These are phyloP conservation scores for Drosophila anomelani DNA, from an alignment of 2,888 invertebrate species.

Conservation along the genomic window DNA sequence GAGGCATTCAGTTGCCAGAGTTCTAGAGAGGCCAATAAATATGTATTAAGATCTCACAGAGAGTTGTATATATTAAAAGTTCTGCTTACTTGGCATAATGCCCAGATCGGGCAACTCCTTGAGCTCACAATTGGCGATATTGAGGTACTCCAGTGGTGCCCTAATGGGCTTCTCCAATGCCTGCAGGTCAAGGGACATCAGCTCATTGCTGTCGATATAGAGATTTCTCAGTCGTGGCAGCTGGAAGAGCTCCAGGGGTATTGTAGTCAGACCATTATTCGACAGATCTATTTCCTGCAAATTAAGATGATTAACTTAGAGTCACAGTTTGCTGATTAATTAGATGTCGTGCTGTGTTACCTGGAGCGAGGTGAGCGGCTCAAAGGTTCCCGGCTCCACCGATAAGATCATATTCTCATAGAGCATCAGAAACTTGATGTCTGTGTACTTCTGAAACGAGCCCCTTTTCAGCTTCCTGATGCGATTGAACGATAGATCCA, in stretches of 20 bases:
- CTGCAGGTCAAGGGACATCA: conserved; percentile 79
- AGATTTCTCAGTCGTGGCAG: conserved; percentile 87
- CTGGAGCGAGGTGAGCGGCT: conserved; percentile 82
- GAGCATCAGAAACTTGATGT: conserved; percentile 82
- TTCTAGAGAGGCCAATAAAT: conserved; percentile 70
- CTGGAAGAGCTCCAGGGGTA: conserved; percentile 85
- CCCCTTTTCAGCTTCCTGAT: conserved; percentile 82
- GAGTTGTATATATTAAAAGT: not conserved
- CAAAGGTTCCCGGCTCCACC: conserved; percentile 84
- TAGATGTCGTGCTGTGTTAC: conserved; percentile 66
- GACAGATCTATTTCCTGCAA: conserved; percentile 84
- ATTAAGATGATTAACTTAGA: conserved; percentile 10
- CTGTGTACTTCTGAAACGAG: conserved; percentile 82
- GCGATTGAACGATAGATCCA: conserved; percentile 84
- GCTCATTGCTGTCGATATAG: conserved; percentile 85
- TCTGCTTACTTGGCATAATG: conserved; percentile 85
- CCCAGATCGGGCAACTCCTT: conserved; percentile 87
- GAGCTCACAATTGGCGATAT: conserved; percentile 87
- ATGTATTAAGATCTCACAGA: not conserved
- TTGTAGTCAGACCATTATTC: conserved; percentile 83
- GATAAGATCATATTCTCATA: conserved; percentile 84
- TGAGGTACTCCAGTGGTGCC: conserved; percentile 87
- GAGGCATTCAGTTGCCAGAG: conserved; percentile 88
- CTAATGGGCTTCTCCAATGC: conserved; percentile 85
- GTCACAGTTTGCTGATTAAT: conserved; percentile 42